Percentiles rank a stretch among this genome's conserved stretches.
Conservation (phyloP, 2,113 vertebrate genomes). For the Peromyscus californicus region DNA sequence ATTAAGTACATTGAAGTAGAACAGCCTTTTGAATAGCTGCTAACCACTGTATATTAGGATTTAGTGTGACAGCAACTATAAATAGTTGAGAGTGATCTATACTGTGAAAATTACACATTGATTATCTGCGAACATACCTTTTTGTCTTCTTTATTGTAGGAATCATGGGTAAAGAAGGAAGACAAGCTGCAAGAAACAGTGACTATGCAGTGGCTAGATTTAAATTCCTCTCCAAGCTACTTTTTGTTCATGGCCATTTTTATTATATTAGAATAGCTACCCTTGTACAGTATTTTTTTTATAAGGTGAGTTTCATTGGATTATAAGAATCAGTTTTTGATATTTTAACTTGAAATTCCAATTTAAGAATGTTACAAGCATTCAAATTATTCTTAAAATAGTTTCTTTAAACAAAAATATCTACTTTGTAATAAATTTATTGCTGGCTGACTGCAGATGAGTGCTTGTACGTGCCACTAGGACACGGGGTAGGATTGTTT, state of each 20-base stretch:
- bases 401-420: constrained; percentile 48
- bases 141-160: constrained; percentile 87
- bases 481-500: not conserved
- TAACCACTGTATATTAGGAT: not conserved
- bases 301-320: constrained; percentile 92
- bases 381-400: constrained; percentile 42
- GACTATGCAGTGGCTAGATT: constrained; percentile 99
- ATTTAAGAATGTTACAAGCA: not conserved
- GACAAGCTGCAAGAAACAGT: constrained; percentile 98
- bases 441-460: constrained; percentile 19
- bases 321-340: constrained; percentile 43
- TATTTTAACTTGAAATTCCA: constrained; percentile 9
- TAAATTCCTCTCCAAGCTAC: constrained; percentile 97
- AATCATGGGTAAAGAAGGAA: constrained; percentile 99
- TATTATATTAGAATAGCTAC: constrained; percentile 99
- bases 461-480: not conserved
- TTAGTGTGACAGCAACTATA: not conserved
- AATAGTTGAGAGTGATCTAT: constrained; percentile 4
- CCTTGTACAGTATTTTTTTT: constrained; percentile 99
- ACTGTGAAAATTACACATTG: constrained; percentile 18
- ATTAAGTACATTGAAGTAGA: constrained; percentile 51
- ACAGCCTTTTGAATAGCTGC: constrained; percentile 11
- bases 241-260: constrained; percentile 99
- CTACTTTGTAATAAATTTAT: constrained; percentile 36
- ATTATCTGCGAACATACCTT: constrained; percentile 58